Conservation (phyloP, 2,113 vertebrate species). For the Podocnemis expansa region DNA sequence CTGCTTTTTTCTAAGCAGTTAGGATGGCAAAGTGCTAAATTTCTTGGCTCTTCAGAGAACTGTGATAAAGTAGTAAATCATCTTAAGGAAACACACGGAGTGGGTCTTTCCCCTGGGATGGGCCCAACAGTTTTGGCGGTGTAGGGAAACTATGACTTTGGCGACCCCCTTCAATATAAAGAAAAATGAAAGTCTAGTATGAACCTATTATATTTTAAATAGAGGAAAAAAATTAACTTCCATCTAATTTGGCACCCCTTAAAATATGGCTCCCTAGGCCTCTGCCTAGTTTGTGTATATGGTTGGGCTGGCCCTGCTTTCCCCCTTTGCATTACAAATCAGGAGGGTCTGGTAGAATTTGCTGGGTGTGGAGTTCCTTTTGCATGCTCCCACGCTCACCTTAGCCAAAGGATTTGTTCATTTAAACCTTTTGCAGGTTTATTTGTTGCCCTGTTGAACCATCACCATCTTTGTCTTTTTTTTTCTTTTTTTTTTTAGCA, state of each 20-base stretch:
- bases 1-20: conserved; percentile 43
- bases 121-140: too few species aligned
- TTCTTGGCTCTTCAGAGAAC: conserved; percentile 54
- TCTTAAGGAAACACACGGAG: not conserved
- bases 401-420: conserved; percentile 33
- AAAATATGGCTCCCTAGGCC: too few species aligned
- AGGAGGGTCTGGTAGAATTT: conserved; percentile 16
- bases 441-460: not conserved
- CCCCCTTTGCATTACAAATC: not conserved
- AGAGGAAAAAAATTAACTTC: too few species aligned
- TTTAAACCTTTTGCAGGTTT: conserved; percentile 34
- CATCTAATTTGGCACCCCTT: too few species aligned
- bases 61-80: conserved; percentile 20
- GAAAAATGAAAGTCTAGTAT: too few species aligned
- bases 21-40: conserved; percentile 62
- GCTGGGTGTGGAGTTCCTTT: not conserved
- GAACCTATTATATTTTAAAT: too few species aligned
- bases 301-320: too few species aligned
- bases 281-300: too few species aligned
- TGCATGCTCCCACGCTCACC: conserved; percentile 62
- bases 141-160: too few species aligned
- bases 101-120: conserved; percentile 42
- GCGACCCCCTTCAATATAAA: too few species aligned
- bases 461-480: conserved; percentile 25
- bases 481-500: conserved; percentile 46